phyloP scores from a whole-genome alignment of 2,113 vertebrate species.

The Pithys albifrons region DNA sequence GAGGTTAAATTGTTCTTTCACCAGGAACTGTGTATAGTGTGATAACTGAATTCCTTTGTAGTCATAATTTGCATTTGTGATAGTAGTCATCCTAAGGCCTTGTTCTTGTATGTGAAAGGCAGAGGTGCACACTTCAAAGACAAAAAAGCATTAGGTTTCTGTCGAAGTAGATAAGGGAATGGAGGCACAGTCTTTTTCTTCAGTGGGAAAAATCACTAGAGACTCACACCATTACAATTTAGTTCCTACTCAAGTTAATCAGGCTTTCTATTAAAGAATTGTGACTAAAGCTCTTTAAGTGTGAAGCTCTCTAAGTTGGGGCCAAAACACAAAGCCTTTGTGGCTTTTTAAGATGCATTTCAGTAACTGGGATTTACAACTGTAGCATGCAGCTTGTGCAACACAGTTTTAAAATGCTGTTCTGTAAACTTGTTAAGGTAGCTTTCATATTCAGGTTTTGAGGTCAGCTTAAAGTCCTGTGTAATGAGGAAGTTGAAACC shows the following conservation, averaged over 20 bases:
- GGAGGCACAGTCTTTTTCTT: neutral
- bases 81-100: neutral
- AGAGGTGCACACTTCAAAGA: neutral
- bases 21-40: neutral
- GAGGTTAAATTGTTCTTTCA: neutral
- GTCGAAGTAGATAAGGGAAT: neutral
- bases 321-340: neutral
- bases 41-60: neutral
- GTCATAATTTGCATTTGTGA: neutral
- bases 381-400: neutral
- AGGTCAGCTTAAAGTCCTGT: neutral
- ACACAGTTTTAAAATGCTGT: neutral
- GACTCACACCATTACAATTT: neutral
- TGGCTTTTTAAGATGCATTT: neutral
- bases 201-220: neutral
- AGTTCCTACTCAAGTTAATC: neutral
- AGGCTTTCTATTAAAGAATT: neutral
- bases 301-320: neutral
- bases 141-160: neutral
- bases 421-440: neutral
- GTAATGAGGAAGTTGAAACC: neutral
- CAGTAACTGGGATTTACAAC: neutral
- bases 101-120: neutral
- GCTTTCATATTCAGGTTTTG: neutral
- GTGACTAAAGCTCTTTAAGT: neutral